Evolutionary conservation across 2,888 invertebrate species (phyloP), one percentile per base, ranked within the genome.

Genomic region (Hydrotaea diabolus): DNA sequence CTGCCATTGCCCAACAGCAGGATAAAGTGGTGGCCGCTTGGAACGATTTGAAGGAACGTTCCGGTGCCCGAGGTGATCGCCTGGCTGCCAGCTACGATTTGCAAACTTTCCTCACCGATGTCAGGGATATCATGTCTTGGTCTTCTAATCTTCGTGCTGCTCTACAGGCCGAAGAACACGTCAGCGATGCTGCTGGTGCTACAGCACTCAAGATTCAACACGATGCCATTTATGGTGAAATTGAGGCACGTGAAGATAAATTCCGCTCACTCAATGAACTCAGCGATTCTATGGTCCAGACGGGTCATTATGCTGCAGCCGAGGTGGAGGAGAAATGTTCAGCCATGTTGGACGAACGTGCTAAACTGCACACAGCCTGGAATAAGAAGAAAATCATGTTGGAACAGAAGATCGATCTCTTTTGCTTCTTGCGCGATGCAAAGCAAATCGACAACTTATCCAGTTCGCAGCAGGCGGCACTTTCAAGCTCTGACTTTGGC

Each of bases 381-480:
- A 96, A 97, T 86, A 94, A 96, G 76, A 96, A 98, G 88, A 97
- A 97, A 91, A 95, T 97, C 71, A 96, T 97, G 89, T 92, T 98
- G 57, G 97, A 98, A 91, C 98, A 98, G 92, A 94, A 98, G 85
- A 97, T 97, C 85, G 98, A 98, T 92, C 94, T 98, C 89, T 98
- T 98, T 93, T 96, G 97, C 92, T 99, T 99, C 95, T 93, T 98
- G 85, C 94, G 98, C 1, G 99, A 99, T 93, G 97, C 98, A 15
- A 97, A 97, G 89, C 97, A 97, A 91, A 94, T 99, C 83, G 97
- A 98, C 90, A 96, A 97, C 86, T 94, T 97, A 15, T 97, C 98
- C 85, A 95, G 96, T 15, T 95, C 97, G 0, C 98, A 99, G 92
- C 98, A 98, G 90, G 96, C 96, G 0, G 95, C 96, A 0, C 90